These are phyloP conservation scores for Clunio marinus DNA, from an alignment of 2,888 invertebrate genomes.

Conservation along the genomic window DNA sequence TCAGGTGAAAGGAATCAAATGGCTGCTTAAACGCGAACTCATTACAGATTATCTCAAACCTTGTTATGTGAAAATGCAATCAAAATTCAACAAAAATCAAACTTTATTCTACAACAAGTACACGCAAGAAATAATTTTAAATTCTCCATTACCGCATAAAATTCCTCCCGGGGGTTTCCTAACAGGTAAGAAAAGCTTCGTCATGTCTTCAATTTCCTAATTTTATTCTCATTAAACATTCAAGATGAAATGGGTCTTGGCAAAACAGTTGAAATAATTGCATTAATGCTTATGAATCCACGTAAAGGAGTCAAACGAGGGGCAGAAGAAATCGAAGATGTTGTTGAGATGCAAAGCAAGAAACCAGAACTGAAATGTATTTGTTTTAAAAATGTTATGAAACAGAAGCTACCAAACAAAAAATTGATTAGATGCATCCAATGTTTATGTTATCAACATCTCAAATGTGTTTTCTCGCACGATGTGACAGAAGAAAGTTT, in stretches of 20 bases:
- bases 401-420: too few relatives aligned
- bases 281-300: conserved; percentile 59
- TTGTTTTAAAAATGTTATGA: too few relatives aligned
- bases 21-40: conserved; percentile 64
- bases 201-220: neutral
- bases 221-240: neutral
- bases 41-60: conserved; percentile 33
- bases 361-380: too few relatives aligned
- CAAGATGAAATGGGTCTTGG: conserved; percentile 76
- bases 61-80: conserved; percentile 29
- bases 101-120: conserved; percentile 41
- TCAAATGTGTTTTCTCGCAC: conserved; percentile 55
- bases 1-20: conserved; percentile 61
- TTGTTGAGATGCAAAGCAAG: too few relatives aligned
- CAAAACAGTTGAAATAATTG: conserved; percentile 72
- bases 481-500: conserved; percentile 42
- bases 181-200: neutral
- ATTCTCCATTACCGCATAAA: conserved; percentile 42
- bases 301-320: conserved; percentile 41
- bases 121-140: conserved; percentile 44
- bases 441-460: conserved; percentile 62
- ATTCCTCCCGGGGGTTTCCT: conserved; percentile 22
- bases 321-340: neutral
- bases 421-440: too few relatives aligned
- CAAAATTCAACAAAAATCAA: conserved; percentile 37